A percentile compares a stretch with the other conserved stretches of the same genome.
Conservation (phyloP, 2,797 vertebrate species). For the Rhadinocentrus ornatus region DNA sequence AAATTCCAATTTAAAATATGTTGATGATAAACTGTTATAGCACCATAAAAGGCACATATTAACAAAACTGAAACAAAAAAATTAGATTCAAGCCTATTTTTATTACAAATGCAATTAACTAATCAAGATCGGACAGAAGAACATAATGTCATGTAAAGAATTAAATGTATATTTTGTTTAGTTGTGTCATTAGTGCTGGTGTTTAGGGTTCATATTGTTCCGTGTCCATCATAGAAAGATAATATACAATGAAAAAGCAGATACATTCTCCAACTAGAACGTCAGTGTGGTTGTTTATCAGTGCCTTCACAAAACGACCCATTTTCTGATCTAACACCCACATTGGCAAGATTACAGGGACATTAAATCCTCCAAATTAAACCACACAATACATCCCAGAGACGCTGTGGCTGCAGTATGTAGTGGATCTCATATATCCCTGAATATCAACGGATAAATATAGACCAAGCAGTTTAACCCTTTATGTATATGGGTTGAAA, state of each 20-base stretch:
- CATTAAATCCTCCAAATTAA: conserved; percentile 24
- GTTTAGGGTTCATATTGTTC: no score
- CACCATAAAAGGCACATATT: no score
- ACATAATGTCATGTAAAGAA: no score
- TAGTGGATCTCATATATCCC: neutral
- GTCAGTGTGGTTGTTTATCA: conserved; percentile 7
- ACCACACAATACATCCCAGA: conserved; percentile 13
- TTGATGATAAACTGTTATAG: no score
- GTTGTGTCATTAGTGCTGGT: neutral
- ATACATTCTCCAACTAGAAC: conserved; percentile 7
- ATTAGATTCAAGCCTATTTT: no score
- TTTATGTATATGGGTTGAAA: neutral
- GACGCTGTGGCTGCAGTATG: neutral
- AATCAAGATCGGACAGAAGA: no score
- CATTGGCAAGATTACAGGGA: conserved; percentile 12
- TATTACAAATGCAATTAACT: no score
- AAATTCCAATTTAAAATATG: no score
- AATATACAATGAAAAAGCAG: neutral
- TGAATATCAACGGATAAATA: conserved; percentile 17
- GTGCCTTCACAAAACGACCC: conserved; percentile 10
- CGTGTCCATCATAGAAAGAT: neutral
- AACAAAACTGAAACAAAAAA: no score
- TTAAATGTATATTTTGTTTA: neutral
- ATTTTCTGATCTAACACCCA: conserved; percentile 21
- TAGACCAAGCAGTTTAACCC: neutral